A percentile compares a stretch with the other conserved stretches of the same genome.
Conservation (phyloP, 1,140 invertebrate genomes). For the Sesamia nonagrioides region DNA sequence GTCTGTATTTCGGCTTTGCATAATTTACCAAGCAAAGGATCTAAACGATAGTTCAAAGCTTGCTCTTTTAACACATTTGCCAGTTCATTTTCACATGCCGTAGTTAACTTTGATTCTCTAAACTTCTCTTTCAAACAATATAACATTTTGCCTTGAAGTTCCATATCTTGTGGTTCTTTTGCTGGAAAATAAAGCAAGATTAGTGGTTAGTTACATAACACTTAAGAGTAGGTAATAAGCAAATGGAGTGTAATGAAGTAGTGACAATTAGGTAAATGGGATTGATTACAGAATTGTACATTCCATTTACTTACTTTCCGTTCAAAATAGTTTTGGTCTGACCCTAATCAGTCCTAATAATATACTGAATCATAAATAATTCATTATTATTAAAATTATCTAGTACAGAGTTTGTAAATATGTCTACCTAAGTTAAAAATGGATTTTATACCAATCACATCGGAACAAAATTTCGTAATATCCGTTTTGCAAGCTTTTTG, state of each 20-base stretch:
- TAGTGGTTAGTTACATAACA: neutral
- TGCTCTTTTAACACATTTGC: constrained; percentile 94
- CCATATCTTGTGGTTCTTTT: constrained; percentile 87
- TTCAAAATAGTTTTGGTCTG: no score
- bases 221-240: neutral
- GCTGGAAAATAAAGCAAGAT: constrained; percentile 64
- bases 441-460: constrained; percentile 88
- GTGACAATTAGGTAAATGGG: no score
- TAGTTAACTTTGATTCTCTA: constrained; percentile 90
- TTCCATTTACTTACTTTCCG: neutral
- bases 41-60: constrained; percentile 95
- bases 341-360: no score
- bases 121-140: constrained; percentile 93
- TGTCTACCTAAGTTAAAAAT: constrained; percentile 39
- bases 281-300: no score
- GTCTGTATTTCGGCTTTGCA: constrained; percentile 92
- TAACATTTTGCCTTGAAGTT: constrained; percentile 90
- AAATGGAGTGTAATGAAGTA: neutral
- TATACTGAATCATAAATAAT: no score
- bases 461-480: constrained; percentile 91
- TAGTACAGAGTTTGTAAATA: constrained; percentile 30
- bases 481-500: constrained; percentile 93
- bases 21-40: constrained; percentile 93
- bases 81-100: constrained; percentile 94
- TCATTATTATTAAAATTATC: neutral